phyloP scores from a whole-genome alignment of 2,888 invertebrate species.

The Amiota communis region DNA sequence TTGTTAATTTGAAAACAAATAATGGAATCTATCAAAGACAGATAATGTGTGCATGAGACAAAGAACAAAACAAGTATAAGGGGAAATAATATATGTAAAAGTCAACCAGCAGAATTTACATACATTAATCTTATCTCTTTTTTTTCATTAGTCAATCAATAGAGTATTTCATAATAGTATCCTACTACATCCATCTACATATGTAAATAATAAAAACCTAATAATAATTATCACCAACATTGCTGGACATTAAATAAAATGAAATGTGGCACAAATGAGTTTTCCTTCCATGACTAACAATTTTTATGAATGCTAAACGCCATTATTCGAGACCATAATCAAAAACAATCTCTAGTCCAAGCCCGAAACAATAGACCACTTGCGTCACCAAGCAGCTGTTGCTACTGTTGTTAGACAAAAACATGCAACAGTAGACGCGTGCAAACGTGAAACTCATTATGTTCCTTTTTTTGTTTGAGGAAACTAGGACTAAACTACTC shows the following conservation, averaged over 20 bases:
- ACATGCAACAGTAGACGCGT: not conserved
- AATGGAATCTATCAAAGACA: not conserved
- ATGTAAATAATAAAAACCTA: constrained; percentile 36
- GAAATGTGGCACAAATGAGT: constrained; percentile 10
- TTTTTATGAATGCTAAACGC: no score
- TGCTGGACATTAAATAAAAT: constrained; percentile 45
- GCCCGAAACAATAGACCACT: not conserved
- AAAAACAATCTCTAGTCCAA: no score
- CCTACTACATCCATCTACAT: no score
- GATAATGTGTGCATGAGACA: not conserved
- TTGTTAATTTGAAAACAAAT: constrained; percentile 14
- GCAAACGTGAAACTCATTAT: constrained; percentile 4
- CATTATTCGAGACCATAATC: no score
- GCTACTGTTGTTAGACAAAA: not conserved
- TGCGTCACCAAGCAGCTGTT: not conserved
- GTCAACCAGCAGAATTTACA: constrained; percentile 8
- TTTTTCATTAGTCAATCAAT: no score
- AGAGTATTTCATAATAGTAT: no score
- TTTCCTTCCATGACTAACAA: no score
- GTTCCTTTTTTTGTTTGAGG: not conserved
- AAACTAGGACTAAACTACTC: not conserved
- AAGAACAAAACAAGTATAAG: no score
- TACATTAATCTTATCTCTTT: no score
- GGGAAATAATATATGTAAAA: not conserved
- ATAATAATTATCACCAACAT: constrained; percentile 67